Evolutionary conservation across 2,797 vertebrate genomes (phyloP).

Genomic region (Mionectes olivaceus): DNA sequence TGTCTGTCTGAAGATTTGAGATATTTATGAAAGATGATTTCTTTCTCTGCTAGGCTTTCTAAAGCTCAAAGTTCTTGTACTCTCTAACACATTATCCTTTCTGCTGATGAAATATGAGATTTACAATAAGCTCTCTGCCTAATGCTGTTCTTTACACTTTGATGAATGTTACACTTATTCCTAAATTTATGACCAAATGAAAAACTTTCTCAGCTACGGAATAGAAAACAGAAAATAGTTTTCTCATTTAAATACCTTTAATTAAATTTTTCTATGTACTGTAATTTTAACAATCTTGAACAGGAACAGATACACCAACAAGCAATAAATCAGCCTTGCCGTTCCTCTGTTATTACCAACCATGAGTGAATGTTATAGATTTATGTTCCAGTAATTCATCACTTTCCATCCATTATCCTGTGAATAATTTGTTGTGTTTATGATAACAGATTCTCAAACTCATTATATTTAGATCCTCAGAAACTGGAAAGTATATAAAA

Average conservation of each 20-base stretch:
- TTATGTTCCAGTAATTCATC: constrained; percentile 48
- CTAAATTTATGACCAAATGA: constrained; percentile 15
- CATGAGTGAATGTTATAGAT: constrained; percentile 4
- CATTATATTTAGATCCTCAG: background rate
- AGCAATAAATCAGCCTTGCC: constrained; percentile 55
- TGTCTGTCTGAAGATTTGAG: background rate
- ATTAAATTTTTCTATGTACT: constrained; percentile 13
- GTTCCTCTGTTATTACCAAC: constrained; percentile 29
- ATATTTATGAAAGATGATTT: background rate
- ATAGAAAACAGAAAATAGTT: constrained; percentile 19
- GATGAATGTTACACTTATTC: background rate
- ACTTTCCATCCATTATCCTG: constrained; percentile 31
- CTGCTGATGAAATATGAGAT: constrained; percentile 9
- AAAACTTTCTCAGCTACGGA: background rate
- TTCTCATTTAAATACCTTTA: constrained; percentile 43
- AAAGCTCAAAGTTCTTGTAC: background rate
- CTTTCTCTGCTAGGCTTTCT: background rate
- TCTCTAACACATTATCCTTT: background rate
- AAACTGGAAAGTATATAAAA: background rate
- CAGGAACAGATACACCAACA: background rate
- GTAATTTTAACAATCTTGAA: background rate
- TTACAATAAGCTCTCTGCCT: background rate
- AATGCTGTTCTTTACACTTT: background rate
- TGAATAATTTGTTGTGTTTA: constrained; percentile 19
- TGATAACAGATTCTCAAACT: constrained; percentile 3